Percentiles rank a stretch among this genome's conserved stretches.
Conservation (phyloP, 2,113 vertebrate genomes). For the Tragelaphus imberbis region DNA sequence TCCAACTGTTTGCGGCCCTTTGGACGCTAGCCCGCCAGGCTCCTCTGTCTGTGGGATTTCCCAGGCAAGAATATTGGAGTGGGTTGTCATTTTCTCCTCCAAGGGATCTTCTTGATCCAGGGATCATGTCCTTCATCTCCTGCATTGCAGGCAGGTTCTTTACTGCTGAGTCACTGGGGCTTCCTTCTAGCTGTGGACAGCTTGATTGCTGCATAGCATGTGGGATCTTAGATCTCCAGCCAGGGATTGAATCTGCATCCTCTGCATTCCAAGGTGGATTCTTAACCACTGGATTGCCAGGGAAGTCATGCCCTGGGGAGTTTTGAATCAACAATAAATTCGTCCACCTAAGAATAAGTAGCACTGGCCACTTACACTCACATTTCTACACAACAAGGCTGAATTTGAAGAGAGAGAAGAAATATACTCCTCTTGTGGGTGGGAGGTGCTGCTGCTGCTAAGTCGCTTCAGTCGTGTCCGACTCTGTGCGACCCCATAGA, state of each 20-base stretch:
- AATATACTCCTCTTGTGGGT: neutral
- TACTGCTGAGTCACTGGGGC: neutral
- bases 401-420: neutral
- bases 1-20: neutral
- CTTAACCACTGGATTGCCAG: neutral
- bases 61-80: neutral
- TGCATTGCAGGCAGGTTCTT: neutral
- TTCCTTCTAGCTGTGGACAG: neutral
- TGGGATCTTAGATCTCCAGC: neutral
- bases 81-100: neutral
- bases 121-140: neutral
- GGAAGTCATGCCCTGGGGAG: neutral
- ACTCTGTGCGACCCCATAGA: too few species aligned
- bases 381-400: neutral
- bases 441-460: neutral
- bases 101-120: neutral
- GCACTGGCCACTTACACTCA: neutral
- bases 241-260: neutral
- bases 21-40: neutral
- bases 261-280: neutral
- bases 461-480: too few species aligned
- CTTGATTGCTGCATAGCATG: neutral
- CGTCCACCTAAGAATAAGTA: too few species aligned
- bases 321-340: neutral
- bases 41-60: neutral